Conservation (phyloP, 2,888 invertebrate species). For the Brachylomia viminalis region DNA sequence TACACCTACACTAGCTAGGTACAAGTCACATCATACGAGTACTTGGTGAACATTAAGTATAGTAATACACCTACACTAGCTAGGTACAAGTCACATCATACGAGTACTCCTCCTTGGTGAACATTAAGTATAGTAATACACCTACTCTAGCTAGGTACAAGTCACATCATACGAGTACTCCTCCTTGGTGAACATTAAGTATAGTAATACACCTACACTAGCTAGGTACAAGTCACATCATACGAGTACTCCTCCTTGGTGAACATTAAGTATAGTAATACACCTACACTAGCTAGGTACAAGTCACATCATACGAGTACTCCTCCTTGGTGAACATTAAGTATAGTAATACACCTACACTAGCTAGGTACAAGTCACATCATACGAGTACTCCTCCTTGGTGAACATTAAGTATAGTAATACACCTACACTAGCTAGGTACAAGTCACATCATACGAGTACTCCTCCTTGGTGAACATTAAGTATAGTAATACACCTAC, state of each 20-base stretch:
- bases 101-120: not conserved
- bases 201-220: not conserved
- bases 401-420: conserved; percentile 9
- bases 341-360: not conserved
- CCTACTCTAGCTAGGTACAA: not conserved
- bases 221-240: not conserved
- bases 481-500: not conserved
- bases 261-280: conserved; percentile 7
- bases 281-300: not conserved
- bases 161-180: not conserved
- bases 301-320: conserved; percentile 8
- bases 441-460: conserved; percentile 7
- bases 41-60: conserved; percentile 8
- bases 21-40: conserved; percentile 7
- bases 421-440: not conserved
- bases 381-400: not conserved
- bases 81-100: conserved; percentile 3
- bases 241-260: not conserved
- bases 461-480: conserved; percentile 17
- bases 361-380: not conserved
- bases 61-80: not conserved
- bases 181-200: conserved; percentile 17
- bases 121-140: conserved; percentile 7
- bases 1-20: not conserved
- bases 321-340: conserved; percentile 17